A percentile compares a stretch with the other conserved stretches of the same genome.
Evolutionary conservation across 1,140 invertebrate species (phyloP).

Genomic region (Papilio machaon): DNA sequence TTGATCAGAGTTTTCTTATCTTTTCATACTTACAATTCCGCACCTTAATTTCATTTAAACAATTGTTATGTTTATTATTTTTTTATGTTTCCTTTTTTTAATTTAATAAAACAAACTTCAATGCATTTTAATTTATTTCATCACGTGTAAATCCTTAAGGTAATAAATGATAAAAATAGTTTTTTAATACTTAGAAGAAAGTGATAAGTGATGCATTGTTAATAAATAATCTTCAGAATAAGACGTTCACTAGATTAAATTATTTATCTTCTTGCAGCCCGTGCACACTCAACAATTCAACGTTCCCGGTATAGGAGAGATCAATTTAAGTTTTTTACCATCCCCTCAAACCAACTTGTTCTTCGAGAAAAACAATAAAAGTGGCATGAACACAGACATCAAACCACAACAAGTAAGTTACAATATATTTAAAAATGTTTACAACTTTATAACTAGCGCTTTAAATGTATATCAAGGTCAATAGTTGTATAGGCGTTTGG

Average conservation of each 20-base stretch:
- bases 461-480: not conserved
- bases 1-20: not conserved
- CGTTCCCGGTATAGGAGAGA: conserved; percentile 75
- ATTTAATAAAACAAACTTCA: too few species aligned
- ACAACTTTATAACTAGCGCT: not conserved
- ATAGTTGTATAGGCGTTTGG: not conserved
- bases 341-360: conserved; percentile 70
- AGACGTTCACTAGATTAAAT: not conserved
- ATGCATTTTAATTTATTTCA: too few species aligned
- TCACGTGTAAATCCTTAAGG: too few species aligned
- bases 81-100: too few species aligned
- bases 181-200: too few species aligned
- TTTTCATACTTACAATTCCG: too few species aligned
- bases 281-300: conserved; percentile 76
- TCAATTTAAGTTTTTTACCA: conserved; percentile 73
- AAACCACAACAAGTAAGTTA: conserved; percentile 70
- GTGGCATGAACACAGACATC: conserved; percentile 69
- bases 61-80: too few species aligned
- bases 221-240: too few species aligned
- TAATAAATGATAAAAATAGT: too few species aligned
- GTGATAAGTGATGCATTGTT: too few species aligned
- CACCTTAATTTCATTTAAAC: too few species aligned
- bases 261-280: conserved; percentile 49
- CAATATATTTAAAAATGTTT: not conserved
- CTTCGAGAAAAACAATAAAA: conserved; percentile 72